Conservation (phyloP, 1,140 invertebrate species). For the Andricus grossulariae region DNA sequence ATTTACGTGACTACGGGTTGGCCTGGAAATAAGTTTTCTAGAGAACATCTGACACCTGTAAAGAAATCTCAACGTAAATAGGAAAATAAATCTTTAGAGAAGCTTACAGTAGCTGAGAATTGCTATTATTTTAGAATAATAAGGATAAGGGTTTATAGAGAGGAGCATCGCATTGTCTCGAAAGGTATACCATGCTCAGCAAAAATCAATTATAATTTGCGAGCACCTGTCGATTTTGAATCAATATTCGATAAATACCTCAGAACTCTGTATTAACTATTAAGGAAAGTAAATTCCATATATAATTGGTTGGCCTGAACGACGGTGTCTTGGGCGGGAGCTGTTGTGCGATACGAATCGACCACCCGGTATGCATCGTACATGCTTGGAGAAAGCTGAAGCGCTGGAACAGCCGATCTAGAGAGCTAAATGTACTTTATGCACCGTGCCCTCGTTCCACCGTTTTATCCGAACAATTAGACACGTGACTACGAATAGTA, state of each 20-base stretch:
- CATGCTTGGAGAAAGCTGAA: constrained; percentile 63
- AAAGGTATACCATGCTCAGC: no score
- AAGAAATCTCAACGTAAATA: not conserved
- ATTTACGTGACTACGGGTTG: constrained; percentile 66
- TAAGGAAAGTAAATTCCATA: not conserved
- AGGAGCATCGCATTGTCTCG: no score
- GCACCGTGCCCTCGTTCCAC: constrained; percentile 64
- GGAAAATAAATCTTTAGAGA: no score
- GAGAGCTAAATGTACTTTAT: constrained; percentile 63
- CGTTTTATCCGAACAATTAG: constrained; percentile 69
- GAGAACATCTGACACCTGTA: not conserved
- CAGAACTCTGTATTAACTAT: no score
- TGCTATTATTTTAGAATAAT: no score
- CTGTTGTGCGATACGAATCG: constrained; percentile 34
- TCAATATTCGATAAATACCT: no score
- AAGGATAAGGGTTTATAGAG: no score
- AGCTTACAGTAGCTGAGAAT: no score
- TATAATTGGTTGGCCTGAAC: constrained; percentile 2
- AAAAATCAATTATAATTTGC: no score
- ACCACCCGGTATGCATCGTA: constrained; percentile 59
- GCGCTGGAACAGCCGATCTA: constrained; percentile 57
- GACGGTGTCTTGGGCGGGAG: constrained; percentile 1
- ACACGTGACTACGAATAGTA: constrained; percentile 56
- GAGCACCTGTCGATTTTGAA: no score
- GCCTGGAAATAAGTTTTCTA: constrained; percentile 46